phyloP scores from a whole-genome alignment of 1,140 invertebrate species.

The Parapsyche elsis region DNA sequence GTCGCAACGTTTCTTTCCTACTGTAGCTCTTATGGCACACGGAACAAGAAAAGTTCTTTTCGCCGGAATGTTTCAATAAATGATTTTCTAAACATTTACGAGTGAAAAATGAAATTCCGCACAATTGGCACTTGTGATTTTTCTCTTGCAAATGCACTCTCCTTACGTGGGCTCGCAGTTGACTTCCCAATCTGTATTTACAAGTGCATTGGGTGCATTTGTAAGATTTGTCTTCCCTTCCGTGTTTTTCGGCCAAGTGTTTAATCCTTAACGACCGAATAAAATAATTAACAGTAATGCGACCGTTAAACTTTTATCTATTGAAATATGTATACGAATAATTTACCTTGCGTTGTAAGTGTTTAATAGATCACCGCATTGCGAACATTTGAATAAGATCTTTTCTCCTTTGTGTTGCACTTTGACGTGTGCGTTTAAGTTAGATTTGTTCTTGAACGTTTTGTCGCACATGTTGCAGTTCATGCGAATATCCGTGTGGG shows the following conservation, averaged over 20 bases:
- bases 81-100: constrained; percentile 63
- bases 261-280: too few species aligned
- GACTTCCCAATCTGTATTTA: constrained; percentile 61
- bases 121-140: constrained; percentile 61
- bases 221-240: constrained; percentile 56
- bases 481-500: constrained; percentile 45
- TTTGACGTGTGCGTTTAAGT: constrained; percentile 51
- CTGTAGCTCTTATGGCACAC: constrained; percentile 65
- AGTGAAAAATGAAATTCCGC: constrained; percentile 61
- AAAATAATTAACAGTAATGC: constrained; percentile 59
- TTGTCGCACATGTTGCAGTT: constrained; percentile 50
- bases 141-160: constrained; percentile 62
- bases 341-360: constrained; percentile 54
- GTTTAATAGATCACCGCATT: constrained; percentile 46
- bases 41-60: constrained; percentile 66
- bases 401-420: constrained; percentile 53
- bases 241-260: constrained; percentile 63
- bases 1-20: constrained; percentile 68
- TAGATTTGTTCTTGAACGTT: constrained; percentile 54
- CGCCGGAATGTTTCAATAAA: constrained; percentile 66
- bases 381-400: constrained; percentile 50
- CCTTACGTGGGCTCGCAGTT: constrained; percentile 59
- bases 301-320: background rate
- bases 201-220: constrained; percentile 62
- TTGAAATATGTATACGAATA: background rate